Conservation (phyloP, 2,888 invertebrate species). For the Nebria salina region DNA sequence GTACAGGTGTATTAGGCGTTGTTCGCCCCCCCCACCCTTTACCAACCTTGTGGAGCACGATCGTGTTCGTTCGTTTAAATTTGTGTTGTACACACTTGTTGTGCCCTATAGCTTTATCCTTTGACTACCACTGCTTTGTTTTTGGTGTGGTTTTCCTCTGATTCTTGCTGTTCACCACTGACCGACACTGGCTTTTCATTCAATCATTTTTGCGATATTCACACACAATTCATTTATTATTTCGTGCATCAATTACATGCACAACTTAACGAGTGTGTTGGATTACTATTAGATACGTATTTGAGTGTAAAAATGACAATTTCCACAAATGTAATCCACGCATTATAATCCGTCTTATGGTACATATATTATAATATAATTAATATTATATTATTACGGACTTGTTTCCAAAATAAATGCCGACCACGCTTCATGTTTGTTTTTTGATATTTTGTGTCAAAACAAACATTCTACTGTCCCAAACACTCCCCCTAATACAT, state of each 20-base stretch:
- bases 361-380: no score
- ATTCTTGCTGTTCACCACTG: background rate
- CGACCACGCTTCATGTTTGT: background rate
- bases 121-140: background rate
- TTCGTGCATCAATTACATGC: no score
- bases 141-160: background rate
- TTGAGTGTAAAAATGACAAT: background rate
- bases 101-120: background rate
- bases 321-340: background rate
- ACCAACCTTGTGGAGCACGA: background rate
- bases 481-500: no score
- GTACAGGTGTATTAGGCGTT: background rate
- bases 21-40: background rate
- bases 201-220: no score
- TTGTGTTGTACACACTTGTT: background rate
- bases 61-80: conserved; percentile 3
- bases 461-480: background rate
- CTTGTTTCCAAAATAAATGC: background rate
- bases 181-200: no score
- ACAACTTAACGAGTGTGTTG: no score
- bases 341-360: background rate
- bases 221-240: no score
- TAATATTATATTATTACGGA: no score
- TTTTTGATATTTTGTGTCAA: conserved; percentile 2
- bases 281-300: no score